Conservation (phyloP, 2,888 invertebrate genomes). For the Ophion slaviceki region DNA sequence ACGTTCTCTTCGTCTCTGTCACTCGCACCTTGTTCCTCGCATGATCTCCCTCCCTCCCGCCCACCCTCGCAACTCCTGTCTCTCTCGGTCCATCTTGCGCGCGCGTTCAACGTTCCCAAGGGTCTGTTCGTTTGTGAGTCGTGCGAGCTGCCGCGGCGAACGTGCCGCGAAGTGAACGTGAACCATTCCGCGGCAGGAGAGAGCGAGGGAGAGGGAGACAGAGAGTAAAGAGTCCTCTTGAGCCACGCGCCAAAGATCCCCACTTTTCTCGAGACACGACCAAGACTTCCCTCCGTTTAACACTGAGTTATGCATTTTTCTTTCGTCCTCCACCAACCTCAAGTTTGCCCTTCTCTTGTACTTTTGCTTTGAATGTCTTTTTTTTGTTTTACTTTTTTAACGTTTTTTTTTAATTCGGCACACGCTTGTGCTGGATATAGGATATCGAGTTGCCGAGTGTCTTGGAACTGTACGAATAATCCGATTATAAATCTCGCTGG, state of each 20-base stretch:
- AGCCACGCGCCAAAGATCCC: constrained; percentile 80
- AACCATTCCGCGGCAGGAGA: constrained; percentile 29
- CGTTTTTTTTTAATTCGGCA: constrained; percentile 19
- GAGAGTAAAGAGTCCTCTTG: constrained; percentile 57
- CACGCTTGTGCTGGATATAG: constrained; percentile 2
- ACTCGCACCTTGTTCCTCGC: constrained; percentile 16
- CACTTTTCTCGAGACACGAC: constrained; percentile 67
- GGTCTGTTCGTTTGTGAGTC: constrained; percentile 62
- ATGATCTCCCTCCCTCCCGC: constrained; percentile 10
- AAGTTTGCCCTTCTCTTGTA: background rate
- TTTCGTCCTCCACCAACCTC: background rate
- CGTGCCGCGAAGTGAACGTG: constrained; percentile 51
- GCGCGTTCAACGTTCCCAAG: constrained; percentile 54
- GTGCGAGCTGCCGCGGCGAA: constrained; percentile 57
- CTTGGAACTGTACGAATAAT: constrained; percentile 57
- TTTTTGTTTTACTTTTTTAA: too few relatives aligned
- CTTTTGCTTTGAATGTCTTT: background rate
- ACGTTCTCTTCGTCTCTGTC: constrained; percentile 47
- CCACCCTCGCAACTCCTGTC: constrained; percentile 38
- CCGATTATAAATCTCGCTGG: constrained; percentile 42
- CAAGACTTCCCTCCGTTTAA: constrained; percentile 31
- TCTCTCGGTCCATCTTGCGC: constrained; percentile 30
- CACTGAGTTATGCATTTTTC: constrained; percentile 57
- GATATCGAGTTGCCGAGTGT: constrained; percentile 51
- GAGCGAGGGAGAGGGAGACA: constrained; percentile 23